These are phyloP conservation scores for Callyntrura sp. DNA, from an alignment of 2,888 invertebrate genomes.

Conservation along the genomic window DNA sequence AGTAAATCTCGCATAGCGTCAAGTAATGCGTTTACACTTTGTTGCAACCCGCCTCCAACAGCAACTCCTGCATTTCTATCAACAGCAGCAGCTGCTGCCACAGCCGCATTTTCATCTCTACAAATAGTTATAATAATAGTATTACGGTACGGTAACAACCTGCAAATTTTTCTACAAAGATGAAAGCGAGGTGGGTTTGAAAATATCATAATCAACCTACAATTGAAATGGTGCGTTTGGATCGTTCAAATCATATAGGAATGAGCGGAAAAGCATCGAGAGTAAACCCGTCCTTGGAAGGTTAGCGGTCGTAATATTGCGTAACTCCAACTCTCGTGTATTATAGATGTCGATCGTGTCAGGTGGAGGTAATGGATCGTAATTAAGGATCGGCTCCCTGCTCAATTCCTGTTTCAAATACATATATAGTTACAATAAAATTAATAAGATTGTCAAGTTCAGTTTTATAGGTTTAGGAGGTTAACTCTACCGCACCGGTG, in stretches of 20 bases:
- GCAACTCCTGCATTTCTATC: slow-evolving; percentile 78
- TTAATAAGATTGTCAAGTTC: too few species aligned
- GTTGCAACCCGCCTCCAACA: slow-evolving; percentile 86
- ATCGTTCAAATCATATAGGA: slow-evolving; percentile 89
- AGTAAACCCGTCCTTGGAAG: slow-evolving; percentile 84
- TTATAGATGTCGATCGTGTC: slow-evolving; percentile 91
- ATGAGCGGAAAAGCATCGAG: slow-evolving; percentile 90
- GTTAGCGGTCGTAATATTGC: slow-evolving; percentile 83
- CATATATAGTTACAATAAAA: too few species aligned
- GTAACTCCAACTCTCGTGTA: slow-evolving; percentile 85
- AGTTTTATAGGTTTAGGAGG: too few species aligned
- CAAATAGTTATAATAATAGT: slow-evolving; percentile 16
- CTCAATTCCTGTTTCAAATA: slow-evolving; percentile 86
- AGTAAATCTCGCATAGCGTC: slow-evolving; percentile 91
- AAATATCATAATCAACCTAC: slow-evolving; percentile 25
- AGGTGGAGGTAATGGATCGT: slow-evolving; percentile 92
- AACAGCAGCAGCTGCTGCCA: slow-evolving; percentile 83
- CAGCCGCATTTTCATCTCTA: slow-evolving; percentile 55
- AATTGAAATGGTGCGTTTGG: slow-evolving; percentile 84
- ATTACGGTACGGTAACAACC: too few species aligned
- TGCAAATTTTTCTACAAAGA: too few species aligned
- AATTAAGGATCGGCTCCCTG: slow-evolving; percentile 89
- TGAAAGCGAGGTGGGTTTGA: background rate
- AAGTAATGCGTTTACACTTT: slow-evolving; percentile 89
- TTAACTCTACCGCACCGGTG: slow-evolving; percentile 87